A percentile compares a stretch with the other conserved stretches of the same genome.
Evolutionary conservation across 2,113 vertebrate genomes (phyloP).

Genomic region (Tychaedon coryphoeus): DNA sequence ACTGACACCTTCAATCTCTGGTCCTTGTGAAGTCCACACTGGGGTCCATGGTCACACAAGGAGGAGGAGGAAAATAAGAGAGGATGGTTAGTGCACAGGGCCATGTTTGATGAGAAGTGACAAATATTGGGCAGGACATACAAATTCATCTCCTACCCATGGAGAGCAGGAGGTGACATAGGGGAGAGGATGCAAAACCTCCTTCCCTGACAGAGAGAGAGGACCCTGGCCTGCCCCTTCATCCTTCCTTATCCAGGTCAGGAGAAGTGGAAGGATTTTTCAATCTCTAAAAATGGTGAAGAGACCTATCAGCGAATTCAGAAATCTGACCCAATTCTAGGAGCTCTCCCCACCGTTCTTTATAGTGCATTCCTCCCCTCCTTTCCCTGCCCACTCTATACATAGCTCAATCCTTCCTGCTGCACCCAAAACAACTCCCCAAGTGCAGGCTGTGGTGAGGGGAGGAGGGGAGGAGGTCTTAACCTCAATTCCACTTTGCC

Average conservation of each 20-base stretch:
- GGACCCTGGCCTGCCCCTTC: not conserved
- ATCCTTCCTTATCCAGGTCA: not conserved
- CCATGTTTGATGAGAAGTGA: not conserved
- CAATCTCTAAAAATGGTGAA: not conserved
- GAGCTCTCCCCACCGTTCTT: not conserved
- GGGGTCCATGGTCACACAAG: rapidly evolving
- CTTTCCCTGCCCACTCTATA: not conserved
- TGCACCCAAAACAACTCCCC: not conserved
- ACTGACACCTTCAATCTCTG: not conserved
- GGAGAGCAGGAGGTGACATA: not conserved
- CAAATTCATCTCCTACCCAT: not conserved
- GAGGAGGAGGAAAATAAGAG: not conserved
- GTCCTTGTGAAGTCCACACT: not conserved
- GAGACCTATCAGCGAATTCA: not conserved
- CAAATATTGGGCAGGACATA: not conserved
- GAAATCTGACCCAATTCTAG: not conserved
- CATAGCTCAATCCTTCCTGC: not conserved
- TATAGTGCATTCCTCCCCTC: not conserved
- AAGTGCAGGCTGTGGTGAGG: not conserved
- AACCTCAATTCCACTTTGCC: not conserved
- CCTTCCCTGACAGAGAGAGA: not conserved
- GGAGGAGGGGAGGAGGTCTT: not conserved
- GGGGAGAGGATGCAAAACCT: not conserved
- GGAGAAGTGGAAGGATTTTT: not conserved
- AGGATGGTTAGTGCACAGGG: not conserved